phyloP scores from a whole-genome alignment of 2,888 invertebrate species.

The Latheticus oryzae region DNA sequence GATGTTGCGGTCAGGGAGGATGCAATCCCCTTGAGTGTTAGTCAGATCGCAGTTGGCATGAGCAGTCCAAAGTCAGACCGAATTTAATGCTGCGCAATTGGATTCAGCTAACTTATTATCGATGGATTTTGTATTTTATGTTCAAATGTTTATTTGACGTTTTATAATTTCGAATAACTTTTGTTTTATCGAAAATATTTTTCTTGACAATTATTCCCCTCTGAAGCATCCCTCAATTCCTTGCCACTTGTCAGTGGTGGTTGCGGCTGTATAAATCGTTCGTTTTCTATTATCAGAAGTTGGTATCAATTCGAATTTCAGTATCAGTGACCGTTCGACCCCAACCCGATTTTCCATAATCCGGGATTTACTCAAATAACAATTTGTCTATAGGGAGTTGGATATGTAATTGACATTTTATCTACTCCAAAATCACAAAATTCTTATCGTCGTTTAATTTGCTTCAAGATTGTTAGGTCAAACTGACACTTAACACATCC shows the following conservation, averaged over 20 bases:
- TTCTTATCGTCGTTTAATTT: slow-evolving; percentile 50
- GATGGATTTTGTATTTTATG: too few species aligned
- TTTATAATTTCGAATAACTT: too few species aligned
- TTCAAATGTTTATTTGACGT: too few species aligned
- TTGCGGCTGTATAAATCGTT: slow-evolving; percentile 14
- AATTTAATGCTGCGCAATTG: too few species aligned
- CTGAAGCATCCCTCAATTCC: slow-evolving; percentile 16
- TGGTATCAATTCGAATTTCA: slow-evolving; percentile 43
- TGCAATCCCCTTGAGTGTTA: slow-evolving; percentile 12
- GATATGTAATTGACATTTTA: slow-evolving; percentile 58
- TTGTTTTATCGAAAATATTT: too few species aligned
- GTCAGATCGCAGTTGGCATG: too few species aligned
- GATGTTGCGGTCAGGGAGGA: slow-evolving; percentile 26
- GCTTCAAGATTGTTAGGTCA: slow-evolving; percentile 30
- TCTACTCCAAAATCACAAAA: slow-evolving; percentile 50
- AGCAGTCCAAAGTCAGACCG: too few species aligned
- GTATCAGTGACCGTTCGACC: slow-evolving; percentile 48
- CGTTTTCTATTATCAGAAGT: slow-evolving; percentile 40
- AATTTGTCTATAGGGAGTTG: slow-evolving; percentile 58
- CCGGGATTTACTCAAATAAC: slow-evolving; percentile 60
- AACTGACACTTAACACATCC: slow-evolving; percentile 33
- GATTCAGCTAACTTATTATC: too few species aligned
- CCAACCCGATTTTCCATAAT: slow-evolving; percentile 59
- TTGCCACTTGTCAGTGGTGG: background rate
- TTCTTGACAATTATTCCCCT: too few species aligned